These are phyloP conservation scores for Syngnathoides biaculeatus DNA, from an alignment of 2,113 vertebrate genomes.

Conservation along the genomic window DNA sequence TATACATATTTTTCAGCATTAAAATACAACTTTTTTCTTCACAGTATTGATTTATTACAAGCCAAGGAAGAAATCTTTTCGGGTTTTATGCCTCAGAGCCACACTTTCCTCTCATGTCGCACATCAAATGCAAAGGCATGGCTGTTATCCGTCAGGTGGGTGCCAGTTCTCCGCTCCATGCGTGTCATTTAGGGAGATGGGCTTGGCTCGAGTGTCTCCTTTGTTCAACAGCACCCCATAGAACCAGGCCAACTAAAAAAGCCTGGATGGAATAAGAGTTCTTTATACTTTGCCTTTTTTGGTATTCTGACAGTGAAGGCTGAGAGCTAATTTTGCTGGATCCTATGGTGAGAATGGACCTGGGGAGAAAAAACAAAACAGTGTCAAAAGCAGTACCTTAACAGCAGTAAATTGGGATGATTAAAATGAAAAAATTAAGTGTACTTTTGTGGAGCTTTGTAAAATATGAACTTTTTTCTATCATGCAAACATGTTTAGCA, in stretches of 20 bases:
- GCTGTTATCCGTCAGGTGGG: conserved; percentile 12
- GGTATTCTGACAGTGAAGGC: background rate
- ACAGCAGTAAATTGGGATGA: background rate
- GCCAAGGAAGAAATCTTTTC: conserved; percentile 30
- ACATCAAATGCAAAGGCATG: conserved; percentile 39
- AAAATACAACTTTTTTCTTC: conserved; percentile 30
- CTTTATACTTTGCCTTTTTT: background rate
- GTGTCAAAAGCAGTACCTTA: background rate
- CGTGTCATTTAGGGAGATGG: conserved; percentile 54
- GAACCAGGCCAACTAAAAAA: conserved; percentile 16
- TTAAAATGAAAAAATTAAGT: no score
- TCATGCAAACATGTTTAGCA: no score
- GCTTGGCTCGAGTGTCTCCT: conserved; percentile 36
- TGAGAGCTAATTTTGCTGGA: background rate
- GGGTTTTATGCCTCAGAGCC: conserved; percentile 27
- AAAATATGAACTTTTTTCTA: no score
- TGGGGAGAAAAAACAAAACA: background rate
- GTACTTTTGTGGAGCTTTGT: no score
- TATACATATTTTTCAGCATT: conserved; percentile 22
- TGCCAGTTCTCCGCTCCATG: conserved; percentile 41
- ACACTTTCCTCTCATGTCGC: conserved; percentile 22
- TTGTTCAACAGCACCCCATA: conserved; percentile 21
- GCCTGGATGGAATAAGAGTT: conserved; percentile 30
- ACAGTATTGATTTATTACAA: conserved; percentile 50
- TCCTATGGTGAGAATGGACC: background rate